Evolutionary conservation across 2,797 vertebrate genomes (phyloP).

Genomic region (Hoplostethus atlanticus): DNA sequence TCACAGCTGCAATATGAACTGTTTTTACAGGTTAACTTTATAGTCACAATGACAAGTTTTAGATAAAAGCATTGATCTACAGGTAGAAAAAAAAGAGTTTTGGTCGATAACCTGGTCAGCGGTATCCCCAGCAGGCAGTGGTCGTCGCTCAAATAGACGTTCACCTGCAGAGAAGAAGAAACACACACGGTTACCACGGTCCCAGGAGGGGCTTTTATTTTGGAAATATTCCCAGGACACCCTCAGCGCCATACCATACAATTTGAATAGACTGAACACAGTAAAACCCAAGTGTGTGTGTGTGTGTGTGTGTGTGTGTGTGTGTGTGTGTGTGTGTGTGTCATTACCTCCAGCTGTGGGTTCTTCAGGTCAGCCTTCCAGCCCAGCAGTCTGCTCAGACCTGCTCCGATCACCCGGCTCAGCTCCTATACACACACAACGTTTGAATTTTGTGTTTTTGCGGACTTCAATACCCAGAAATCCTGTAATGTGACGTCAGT

Average conservation of each 20-base stretch:
- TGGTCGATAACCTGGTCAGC: slow-evolving; percentile 86
- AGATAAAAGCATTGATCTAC: too few relatives aligned
- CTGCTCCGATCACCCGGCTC: slow-evolving; percentile 86
- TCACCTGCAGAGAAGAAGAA: slow-evolving; percentile 83
- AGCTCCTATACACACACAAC: slow-evolving; percentile 82
- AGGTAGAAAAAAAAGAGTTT: neutral
- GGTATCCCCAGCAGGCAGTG: slow-evolving; percentile 90
- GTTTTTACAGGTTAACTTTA: too few relatives aligned
- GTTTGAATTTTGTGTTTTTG: too few relatives aligned
- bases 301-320: neutral
- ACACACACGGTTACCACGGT: neutral
- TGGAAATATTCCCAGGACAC: neutral
- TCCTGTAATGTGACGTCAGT: too few relatives aligned
- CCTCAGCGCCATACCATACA: neutral
- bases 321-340: neutral
- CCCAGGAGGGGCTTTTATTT: neutral
- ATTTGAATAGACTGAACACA: neutral
- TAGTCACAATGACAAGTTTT: too few relatives aligned
- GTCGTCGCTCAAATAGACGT: slow-evolving; percentile 89
- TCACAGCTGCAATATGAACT: neutral
- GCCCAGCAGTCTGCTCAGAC: slow-evolving; percentile 85
- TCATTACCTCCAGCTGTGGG: slow-evolving; percentile 89
- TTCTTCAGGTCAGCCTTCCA: slow-evolving; percentile 90
- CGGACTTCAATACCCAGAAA: too few relatives aligned
- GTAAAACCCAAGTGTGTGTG: neutral